A percentile compares a stretch with the other conserved stretches of the same genome.
These are phyloP conservation scores for Cardiocondyla obscurior DNA, from an alignment of 1,140 invertebrate genomes.

Conservation along the genomic window DNA sequence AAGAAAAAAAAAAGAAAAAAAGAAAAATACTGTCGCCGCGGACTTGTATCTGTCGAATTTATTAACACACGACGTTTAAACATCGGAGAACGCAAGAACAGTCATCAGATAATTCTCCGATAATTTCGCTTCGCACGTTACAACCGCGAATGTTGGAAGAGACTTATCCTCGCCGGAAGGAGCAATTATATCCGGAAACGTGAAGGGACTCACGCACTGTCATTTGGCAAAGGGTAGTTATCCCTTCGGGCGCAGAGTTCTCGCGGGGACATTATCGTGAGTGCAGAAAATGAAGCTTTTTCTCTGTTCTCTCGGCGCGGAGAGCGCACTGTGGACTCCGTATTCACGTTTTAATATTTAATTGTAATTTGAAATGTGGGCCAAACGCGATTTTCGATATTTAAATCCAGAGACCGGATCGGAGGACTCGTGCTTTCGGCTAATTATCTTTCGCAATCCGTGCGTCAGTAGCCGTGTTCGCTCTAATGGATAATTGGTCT, in stretches of 20 bases:
- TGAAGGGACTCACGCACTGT: slow-evolving; percentile 38
- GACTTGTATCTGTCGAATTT: background rate
- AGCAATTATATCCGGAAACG: slow-evolving; percentile 57
- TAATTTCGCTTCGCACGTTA: background rate
- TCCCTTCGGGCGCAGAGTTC: slow-evolving; percentile 6
- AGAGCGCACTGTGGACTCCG: too few species aligned
- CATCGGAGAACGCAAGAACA: background rate
- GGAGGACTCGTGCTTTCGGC: background rate
- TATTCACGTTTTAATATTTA: background rate
- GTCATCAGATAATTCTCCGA: background rate
- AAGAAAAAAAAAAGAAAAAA: background rate
- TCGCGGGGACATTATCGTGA: background rate
- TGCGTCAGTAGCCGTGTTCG: background rate
- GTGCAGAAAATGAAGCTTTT: background rate
- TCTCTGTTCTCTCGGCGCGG: background rate
- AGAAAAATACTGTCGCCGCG: background rate
- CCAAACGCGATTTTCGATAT: background rate
- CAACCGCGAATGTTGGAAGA: background rate
- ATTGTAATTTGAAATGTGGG: background rate
- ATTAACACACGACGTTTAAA: background rate
- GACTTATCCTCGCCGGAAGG: background rate
- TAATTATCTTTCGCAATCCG: background rate
- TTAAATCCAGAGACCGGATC: background rate
- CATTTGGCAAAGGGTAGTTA: slow-evolving; percentile 50
- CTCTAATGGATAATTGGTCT: slow-evolving; percentile 4